Conservation (phyloP, 2,797 vertebrate genomes). For the Philypnodon macrostomus region DNA sequence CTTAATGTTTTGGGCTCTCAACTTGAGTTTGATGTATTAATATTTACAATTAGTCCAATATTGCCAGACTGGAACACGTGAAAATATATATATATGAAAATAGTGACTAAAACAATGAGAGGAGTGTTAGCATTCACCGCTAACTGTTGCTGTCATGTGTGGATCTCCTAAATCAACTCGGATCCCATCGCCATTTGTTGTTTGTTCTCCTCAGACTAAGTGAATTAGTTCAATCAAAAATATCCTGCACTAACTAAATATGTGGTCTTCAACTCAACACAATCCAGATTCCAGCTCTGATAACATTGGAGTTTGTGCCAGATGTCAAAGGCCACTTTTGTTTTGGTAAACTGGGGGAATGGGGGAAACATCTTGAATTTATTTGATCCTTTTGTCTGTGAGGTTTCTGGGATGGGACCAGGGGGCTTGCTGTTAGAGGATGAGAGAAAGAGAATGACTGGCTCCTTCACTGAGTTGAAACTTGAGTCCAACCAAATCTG, state of each 20-base stretch:
- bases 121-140: conserved; percentile 33
- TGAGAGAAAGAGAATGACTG: conserved; percentile 65
- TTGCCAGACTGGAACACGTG: too few relatives aligned
- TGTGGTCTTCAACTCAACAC: conserved; percentile 41
- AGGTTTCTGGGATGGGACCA: conserved; percentile 25
- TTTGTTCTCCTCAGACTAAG: conserved; percentile 54
- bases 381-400: conserved; percentile 65
- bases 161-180: conserved; percentile 43
- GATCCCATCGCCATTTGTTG: conserved; percentile 50
- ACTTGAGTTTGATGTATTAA: too few relatives aligned
- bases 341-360: conserved; percentile 33
- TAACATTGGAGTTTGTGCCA: conserved; percentile 25
- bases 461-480: conserved; percentile 77
- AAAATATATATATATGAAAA: too few relatives aligned
- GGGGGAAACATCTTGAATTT: conserved; percentile 60
- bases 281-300: conserved; percentile 40
- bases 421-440: conserved; percentile 55
- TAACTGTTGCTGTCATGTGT: conserved; percentile 30
- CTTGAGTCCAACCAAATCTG: conserved; percentile 74
- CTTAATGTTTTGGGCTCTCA: too few relatives aligned
- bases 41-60: too few relatives aligned
- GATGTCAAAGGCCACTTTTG: conserved; percentile 28
- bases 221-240: conserved; percentile 60
- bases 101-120: conserved; percentile 5
- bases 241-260: conserved; percentile 55